Evolutionary conservation across 2,113 vertebrate genomes (phyloP), one percentile per base, ranked within the genome.

Genomic region (Pycnonotus jocosus): DNA sequence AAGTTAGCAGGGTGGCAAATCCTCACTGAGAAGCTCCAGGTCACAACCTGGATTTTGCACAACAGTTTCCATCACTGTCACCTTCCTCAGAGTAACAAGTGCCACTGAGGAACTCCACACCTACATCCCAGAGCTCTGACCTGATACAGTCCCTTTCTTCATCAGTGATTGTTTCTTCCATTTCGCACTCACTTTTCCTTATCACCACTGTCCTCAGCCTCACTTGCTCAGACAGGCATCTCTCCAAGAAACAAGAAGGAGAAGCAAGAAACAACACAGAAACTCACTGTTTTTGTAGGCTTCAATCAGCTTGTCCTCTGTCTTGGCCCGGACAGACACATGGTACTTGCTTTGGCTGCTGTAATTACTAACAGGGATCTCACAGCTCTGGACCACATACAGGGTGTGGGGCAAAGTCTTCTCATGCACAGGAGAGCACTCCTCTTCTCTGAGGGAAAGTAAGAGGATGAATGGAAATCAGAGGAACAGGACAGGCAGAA

Each of bases 341-440:
- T 23, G 38, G 62, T 97, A 97, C 42, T 35, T 89, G 24, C 82
- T 97, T 25, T 84, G 64, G 13, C 54, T 77, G 40, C 50, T 92
- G 71, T 50, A 40, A 73, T 70, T 87, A 45, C 35, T 62, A 27
- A 98, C 62, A 35, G 27, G 77, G 60, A 98, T 93, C 47, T 93
- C 85, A 72, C 97, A 98, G 84, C 94, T 97, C 82, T 97, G 97
- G 10, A 95, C 21, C 28, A 97, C 86, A 4, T 97, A 96, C 0
- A 50, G 35, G 9, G 23, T 3, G 1, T 72, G 40, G 22, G 65
- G 15, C 40, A 93, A 78, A 70, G 31, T 9, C 64, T 70, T n/a
- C 81, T 94, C 88, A 0, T 71, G 66, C 47, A 95, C 73, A 38
- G 92, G 95, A 68, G 66, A 82, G 42, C 97, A 98, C 64, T 95